phyloP scores from a whole-genome alignment of 2,113 vertebrate genomes.

The Cathartes aura region DNA sequence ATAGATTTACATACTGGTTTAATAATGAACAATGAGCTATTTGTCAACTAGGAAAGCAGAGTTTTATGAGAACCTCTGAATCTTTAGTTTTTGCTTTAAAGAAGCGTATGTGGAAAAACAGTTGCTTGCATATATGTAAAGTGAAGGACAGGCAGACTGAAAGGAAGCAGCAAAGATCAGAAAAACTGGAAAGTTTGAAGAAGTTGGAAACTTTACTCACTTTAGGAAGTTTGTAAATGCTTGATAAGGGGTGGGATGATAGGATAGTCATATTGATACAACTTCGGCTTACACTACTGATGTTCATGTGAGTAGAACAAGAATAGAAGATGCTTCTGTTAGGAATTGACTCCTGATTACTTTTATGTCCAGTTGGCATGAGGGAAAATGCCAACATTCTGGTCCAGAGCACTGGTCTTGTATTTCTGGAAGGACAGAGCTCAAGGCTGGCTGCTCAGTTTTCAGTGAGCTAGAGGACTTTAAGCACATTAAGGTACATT shows the following conservation, averaged over 20 bases:
- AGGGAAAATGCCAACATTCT: neutral
- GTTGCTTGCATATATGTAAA: neutral
- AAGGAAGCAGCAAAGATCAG: neutral
- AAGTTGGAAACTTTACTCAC: neutral
- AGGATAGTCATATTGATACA: neutral
- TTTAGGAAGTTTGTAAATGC: neutral
- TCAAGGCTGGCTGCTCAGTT: neutral
- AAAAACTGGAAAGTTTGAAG: neutral
- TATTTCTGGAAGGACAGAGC: neutral
- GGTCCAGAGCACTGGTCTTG: neutral
- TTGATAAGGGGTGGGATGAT: neutral
- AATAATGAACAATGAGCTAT: neutral
- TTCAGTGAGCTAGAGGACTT: neutral
- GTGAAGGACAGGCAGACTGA: neutral
- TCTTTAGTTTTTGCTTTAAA: neutral
- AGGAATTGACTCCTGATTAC: neutral
- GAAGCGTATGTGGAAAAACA: neutral
- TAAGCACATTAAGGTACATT: neutral
- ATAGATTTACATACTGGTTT: neutral
- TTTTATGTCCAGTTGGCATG: neutral
- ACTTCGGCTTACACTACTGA: neutral
- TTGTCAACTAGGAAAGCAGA: neutral
- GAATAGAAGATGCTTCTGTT: neutral
- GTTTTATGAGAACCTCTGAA: neutral
- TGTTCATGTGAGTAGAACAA: neutral